Base-by-base conservation (phyloP, 2,113 vertebrate species). In the Etia nguti region DNA sequence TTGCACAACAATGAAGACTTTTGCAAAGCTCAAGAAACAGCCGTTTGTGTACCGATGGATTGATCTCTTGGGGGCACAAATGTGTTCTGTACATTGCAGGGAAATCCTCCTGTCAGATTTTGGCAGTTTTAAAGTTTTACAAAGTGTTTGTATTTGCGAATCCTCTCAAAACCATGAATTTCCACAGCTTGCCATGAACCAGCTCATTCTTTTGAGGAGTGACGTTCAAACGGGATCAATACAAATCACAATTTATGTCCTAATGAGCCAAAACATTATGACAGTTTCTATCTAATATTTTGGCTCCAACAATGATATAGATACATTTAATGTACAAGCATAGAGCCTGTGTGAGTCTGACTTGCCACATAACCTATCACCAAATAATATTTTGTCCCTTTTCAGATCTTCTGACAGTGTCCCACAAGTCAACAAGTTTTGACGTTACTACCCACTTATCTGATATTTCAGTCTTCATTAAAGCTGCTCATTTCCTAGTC, bases 41-140 rank as follows among this genome's bases (percentile, higher is more conserved):
- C 16, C 4, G 10, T 50, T 31, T 48, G 16, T 0, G 0, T 29
- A 31, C 3, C 0, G 4, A 50, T 50, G 16, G 43, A 50, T 4
- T 20, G 24, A 50, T 77, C 10, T 50, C 0, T 18, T 75, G 10
- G 9, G 24, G 24, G 43, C 0, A 50, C 22, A 29, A 31, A 1
- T 5, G 24, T 50, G 70, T 50, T 77, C 26, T 20, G 13, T 16
- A 46, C 15, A 26, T 46, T 43, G 22, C n/a, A 70, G 5, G 65
- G 12, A 22, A 41, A 24, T 22, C 8, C 4, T 16, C n/a, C 65
- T 24, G 65, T 70, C 8, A 10, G 36, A 70, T 15, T 70, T 24
- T 38, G 12, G 8, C 5, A 13, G 38, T 24, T 70, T 70, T 70
- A 13, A 70, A 12, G 36, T 41, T 70, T 41, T 70, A 1, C 24